phyloP scores from a whole-genome alignment of 2,113 vertebrate genomes.

The Dasypus novemcinctus region DNA sequence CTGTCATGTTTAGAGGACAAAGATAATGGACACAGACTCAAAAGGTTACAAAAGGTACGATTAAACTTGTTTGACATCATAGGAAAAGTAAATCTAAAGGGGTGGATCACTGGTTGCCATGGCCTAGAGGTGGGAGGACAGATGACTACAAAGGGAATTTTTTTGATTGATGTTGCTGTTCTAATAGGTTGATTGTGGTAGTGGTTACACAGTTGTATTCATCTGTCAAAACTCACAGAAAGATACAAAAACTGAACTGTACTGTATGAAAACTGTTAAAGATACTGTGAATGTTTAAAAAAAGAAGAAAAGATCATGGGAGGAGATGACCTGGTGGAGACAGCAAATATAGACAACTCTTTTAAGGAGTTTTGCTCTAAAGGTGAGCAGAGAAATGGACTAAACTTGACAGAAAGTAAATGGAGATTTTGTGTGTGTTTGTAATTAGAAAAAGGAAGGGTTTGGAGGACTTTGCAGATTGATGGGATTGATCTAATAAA shows the following conservation, averaged over 20 bases:
- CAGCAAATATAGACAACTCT: not conserved
- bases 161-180: not conserved
- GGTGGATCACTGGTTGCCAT: not conserved
- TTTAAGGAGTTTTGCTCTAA: not conserved
- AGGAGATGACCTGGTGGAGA: not conserved
- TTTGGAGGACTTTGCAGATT: not conserved
- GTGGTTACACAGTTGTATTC: not conserved
- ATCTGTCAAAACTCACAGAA: not conserved
- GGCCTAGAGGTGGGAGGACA: too few species aligned
- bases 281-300: not conserved
- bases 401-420: not conserved
- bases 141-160: not conserved
- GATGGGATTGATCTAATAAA: not conserved
- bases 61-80: not conserved
- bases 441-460: not conserved
- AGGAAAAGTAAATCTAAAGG: not conserved
- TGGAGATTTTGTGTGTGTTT: not conserved
- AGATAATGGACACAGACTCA: not conserved
- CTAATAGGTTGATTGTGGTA: not conserved
- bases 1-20: not conserved
- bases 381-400: not conserved
- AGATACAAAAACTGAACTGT: not conserved
- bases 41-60: not conserved
- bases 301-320: not conserved
- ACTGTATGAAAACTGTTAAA: not conserved